A percentile compares a stretch with the other conserved stretches of the same genome.
These are phyloP conservation scores for Diplazon laetatorius DNA, from an alignment of 2,888 invertebrate genomes.

Conservation along the genomic window DNA sequence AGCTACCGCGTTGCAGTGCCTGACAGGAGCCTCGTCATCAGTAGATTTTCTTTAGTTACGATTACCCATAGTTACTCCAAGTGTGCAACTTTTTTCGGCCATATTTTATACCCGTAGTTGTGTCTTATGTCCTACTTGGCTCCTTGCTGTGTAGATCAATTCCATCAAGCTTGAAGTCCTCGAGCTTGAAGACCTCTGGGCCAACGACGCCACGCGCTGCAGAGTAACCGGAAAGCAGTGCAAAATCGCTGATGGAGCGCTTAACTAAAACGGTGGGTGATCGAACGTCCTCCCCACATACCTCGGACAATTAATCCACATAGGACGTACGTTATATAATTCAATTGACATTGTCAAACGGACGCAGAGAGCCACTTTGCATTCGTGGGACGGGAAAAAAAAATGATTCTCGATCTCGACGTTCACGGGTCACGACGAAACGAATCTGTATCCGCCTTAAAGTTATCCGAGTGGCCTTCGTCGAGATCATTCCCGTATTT, in stretches of 20 bases:
- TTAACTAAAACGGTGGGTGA: conserved; percentile 22
- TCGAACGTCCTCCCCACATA: conserved; percentile 22
- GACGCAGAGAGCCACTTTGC: conserved; percentile 56
- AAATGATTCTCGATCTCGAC: conserved; percentile 46
- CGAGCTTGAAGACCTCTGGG: conserved; percentile 24
- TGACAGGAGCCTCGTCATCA: too few species aligned
- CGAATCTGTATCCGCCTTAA: conserved; percentile 63
- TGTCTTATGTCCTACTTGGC: too few species aligned
- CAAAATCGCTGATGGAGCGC: conserved; percentile 58
- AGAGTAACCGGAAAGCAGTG: conserved; percentile 51
- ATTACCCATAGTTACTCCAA: too few species aligned
- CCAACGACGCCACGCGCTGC: conserved; percentile 55
- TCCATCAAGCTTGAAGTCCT: not conserved
- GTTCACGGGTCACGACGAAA: conserved; percentile 46
- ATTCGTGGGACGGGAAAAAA: conserved; percentile 18
- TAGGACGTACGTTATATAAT: conserved; percentile 7
- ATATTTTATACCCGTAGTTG: too few species aligned
- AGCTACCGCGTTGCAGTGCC: too few species aligned
- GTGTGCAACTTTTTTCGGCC: too few species aligned
- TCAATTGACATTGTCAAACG: conserved; percentile 5
- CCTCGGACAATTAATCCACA: conserved; percentile 29
- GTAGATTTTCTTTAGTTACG: too few species aligned
- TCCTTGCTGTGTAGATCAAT: conserved; percentile 33
- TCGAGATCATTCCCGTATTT: conserved; percentile 40
- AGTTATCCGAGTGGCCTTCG: conserved; percentile 54